A percentile compares a stretch with the other conserved stretches of the same genome.
Evolutionary conservation across 2,113 vertebrate species (phyloP).

Genomic region (Ammodytes marinus): DNA sequence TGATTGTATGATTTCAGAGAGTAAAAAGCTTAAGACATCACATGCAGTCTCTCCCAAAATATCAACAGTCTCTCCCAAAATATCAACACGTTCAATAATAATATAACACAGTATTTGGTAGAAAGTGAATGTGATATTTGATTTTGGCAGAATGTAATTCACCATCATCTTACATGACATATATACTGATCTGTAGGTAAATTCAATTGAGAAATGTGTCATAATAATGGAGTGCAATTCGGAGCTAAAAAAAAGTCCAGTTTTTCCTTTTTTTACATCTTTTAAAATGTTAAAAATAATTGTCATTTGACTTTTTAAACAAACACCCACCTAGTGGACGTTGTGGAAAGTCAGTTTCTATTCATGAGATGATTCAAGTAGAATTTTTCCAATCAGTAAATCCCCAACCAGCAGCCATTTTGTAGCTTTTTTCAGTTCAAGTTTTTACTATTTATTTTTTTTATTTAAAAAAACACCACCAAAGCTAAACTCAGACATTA

Average conservation of each 20-base stretch:
- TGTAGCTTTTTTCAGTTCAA: neutral
- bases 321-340: conserved; percentile 75
- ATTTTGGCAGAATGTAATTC: neutral
- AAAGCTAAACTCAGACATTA: conserved; percentile 23
- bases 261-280: conserved; percentile 9
- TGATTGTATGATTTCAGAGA: neutral
- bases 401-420: neutral
- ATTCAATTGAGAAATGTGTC: neutral
- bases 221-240: neutral
- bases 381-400: neutral
- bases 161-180: neutral
- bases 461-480: neutral
- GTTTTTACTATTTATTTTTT: neutral
- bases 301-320: conserved; percentile 1
- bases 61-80: neutral
- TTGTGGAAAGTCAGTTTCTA: conserved; percentile 6
- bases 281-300: conserved; percentile 42
- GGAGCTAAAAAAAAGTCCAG: conserved; percentile 7
- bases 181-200: no score
- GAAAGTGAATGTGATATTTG: neutral
- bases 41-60: neutral
- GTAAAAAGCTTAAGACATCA: conserved; percentile 1
- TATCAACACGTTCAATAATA: neutral
- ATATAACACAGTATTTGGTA: conserved; percentile 4
- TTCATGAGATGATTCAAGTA: conserved; percentile 36